Conservation (phyloP, 2,113 vertebrate genomes). For the Coturnix japonica region DNA sequence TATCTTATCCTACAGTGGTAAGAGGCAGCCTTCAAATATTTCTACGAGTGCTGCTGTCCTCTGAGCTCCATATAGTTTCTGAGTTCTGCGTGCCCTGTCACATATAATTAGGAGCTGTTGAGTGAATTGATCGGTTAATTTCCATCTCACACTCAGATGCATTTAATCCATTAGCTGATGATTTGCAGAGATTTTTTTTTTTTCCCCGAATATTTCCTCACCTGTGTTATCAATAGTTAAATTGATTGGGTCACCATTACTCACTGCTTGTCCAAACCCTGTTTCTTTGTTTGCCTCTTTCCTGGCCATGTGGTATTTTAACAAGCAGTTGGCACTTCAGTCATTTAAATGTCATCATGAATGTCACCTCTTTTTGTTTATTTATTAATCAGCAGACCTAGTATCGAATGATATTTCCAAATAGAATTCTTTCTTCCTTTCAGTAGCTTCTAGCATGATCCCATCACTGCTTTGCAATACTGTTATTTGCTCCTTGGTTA, state of each 20-base stretch:
- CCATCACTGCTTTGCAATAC: background rate
- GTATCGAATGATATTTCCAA: slow-evolving; percentile 28
- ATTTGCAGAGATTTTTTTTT: slow-evolving; percentile 69
- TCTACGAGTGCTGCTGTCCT: background rate
- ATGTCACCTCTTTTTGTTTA: slow-evolving; percentile 55
- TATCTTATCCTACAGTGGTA: background rate
- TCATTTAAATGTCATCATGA: slow-evolving; percentile 65
- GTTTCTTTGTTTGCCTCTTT: slow-evolving; percentile 45
- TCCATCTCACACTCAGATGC: slow-evolving; percentile 47
- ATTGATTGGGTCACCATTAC: slow-evolving; percentile 58
- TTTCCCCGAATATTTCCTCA: slow-evolving; percentile 41
- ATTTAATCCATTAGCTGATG: slow-evolving; percentile 73
- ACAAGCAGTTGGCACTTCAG: slow-evolving; percentile 30
- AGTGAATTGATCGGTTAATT: slow-evolving; percentile 77
- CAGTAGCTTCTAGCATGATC: background rate
- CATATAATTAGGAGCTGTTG: slow-evolving; percentile 71
- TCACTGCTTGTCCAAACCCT: slow-evolving; percentile 25
- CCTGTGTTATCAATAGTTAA: slow-evolving; percentile 63
- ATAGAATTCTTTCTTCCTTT: background rate
- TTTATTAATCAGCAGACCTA: slow-evolving; percentile 38
- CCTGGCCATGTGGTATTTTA: slow-evolving; percentile 32
- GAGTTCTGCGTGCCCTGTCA: slow-evolving; percentile 59
- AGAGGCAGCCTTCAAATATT: slow-evolving; percentile 12
- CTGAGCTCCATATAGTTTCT: background rate
- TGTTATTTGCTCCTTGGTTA: background rate